A percentile compares a stretch with the other conserved stretches of the same genome.
Evolutionary conservation across 2,113 vertebrate genomes (phyloP).

Genomic region (Erythrocebus patas): DNA sequence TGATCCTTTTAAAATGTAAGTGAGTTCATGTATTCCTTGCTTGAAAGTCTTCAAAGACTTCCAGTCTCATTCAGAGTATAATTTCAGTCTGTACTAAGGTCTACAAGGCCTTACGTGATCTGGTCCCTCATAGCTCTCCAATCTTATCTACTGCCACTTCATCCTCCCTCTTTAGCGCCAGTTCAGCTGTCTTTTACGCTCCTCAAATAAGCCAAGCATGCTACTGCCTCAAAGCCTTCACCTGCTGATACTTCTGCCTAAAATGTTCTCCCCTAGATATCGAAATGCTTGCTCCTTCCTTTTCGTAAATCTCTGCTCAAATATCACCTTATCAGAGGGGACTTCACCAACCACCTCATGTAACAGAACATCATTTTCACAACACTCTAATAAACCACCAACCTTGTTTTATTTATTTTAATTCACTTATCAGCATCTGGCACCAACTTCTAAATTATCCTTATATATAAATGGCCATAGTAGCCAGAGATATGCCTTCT

Average conservation of each 20-base stretch:
- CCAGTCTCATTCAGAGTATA: neutral
- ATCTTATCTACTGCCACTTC: neutral
- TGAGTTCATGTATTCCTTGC: neutral
- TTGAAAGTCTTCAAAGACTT: neutral
- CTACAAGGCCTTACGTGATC: neutral
- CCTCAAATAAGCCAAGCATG: neutral
- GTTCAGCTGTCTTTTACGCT: neutral
- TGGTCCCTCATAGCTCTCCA: neutral
- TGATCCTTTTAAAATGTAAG: neutral
- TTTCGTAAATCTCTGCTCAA: neutral
- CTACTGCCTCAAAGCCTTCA: neutral
- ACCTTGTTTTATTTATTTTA: neutral
- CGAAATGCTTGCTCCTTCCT: neutral
- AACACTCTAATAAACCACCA: neutral
- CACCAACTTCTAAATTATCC: neutral
- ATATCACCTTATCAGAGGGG: neutral
- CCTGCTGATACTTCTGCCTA: neutral
- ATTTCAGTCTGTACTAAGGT: neutral
- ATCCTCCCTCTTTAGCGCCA: neutral
- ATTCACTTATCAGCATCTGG: neutral
- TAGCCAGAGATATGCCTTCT: neutral
- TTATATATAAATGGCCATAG: neutral
- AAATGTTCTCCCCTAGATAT: neutral
- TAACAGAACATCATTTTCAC: neutral
- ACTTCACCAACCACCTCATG: neutral